Evolutionary conservation across 2,797 vertebrate species (phyloP).

Genomic region (Gymnocypris eckloni): DNA sequence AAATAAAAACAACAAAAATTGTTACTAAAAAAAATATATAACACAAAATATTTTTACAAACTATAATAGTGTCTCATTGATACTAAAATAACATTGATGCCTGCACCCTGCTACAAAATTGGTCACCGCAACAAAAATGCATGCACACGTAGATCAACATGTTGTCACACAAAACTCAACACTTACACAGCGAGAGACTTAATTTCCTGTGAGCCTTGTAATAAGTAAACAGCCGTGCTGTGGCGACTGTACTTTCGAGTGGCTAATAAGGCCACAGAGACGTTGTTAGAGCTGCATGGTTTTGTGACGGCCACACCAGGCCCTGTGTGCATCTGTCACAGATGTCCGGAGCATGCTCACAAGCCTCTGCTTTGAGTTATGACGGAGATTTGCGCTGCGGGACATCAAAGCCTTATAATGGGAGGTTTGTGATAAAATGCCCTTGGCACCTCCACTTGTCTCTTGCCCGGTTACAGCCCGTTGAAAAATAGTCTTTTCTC

Average conservation of each 20-base stretch:
- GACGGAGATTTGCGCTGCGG: constrained; percentile 48
- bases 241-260: constrained; percentile 23
- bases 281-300: constrained; percentile 61
- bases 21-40: too few species aligned
- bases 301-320: constrained; percentile 33
- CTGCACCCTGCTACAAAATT: constrained; percentile 55
- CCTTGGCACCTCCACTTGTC: constrained; percentile 45
- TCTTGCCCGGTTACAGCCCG: constrained; percentile 12
- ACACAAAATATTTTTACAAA: neutral
- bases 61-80: neutral
- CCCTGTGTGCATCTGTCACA: constrained; percentile 48
- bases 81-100: neutral
- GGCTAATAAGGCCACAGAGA: constrained; percentile 62
- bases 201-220: constrained; percentile 75
- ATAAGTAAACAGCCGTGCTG: constrained; percentile 72
- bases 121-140: constrained; percentile 56
- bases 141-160: constrained; percentile 12
- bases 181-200: constrained; percentile 57
- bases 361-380: constrained; percentile 51
- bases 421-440: constrained; percentile 56
- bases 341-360: constrained; percentile 40
- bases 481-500: constrained; percentile 48
- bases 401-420: constrained; percentile 57
- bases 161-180: constrained; percentile 48
- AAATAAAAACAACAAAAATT: neutral